Conservation (phyloP, 1,140 invertebrate species). For the Hestina assimilis region DNA sequence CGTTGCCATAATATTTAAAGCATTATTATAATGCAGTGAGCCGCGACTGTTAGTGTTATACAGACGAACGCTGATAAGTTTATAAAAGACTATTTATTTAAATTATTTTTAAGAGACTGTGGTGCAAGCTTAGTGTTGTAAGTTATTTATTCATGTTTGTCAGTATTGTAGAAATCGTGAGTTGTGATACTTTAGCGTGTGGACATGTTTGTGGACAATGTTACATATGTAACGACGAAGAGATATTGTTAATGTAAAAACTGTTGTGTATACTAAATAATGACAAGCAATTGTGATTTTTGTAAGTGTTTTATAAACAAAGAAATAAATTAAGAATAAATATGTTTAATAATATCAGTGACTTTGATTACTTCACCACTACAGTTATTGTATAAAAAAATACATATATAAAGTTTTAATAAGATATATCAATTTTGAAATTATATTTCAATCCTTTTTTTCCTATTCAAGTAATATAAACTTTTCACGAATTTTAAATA, state of each 20-base stretch:
- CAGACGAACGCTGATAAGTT: conserved; percentile 51
- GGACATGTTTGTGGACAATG: conserved; percentile 40
- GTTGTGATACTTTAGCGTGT: conserved; percentile 50
- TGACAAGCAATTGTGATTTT: conserved; percentile 59
- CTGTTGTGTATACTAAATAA: conserved; percentile 52
- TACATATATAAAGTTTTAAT: no score
- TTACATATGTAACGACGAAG: conserved; percentile 37
- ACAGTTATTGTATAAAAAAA: not conserved
- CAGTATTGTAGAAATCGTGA: conserved; percentile 55
- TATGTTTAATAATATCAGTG: conserved; percentile 12
- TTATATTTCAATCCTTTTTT: no score
- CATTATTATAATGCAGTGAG: conserved; percentile 34
- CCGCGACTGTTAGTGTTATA: conserved; percentile 36
- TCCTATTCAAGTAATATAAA: no score
- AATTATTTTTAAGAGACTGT: conserved; percentile 68
- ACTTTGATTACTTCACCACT: conserved; percentile 21
- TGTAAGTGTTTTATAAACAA: conserved; percentile 27
- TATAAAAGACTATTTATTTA: conserved; percentile 67
- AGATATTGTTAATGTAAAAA: conserved; percentile 47
- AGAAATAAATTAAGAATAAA: conserved; percentile 22
- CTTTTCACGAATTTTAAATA: no score
- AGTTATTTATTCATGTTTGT: conserved; percentile 75
- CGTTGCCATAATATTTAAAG: conserved; percentile 73
- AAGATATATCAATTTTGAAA: no score
- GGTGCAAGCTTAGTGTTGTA: conserved; percentile 69